phyloP scores from a whole-genome alignment of 2,113 vertebrate species.

The Semicossyphus pulcher region DNA sequence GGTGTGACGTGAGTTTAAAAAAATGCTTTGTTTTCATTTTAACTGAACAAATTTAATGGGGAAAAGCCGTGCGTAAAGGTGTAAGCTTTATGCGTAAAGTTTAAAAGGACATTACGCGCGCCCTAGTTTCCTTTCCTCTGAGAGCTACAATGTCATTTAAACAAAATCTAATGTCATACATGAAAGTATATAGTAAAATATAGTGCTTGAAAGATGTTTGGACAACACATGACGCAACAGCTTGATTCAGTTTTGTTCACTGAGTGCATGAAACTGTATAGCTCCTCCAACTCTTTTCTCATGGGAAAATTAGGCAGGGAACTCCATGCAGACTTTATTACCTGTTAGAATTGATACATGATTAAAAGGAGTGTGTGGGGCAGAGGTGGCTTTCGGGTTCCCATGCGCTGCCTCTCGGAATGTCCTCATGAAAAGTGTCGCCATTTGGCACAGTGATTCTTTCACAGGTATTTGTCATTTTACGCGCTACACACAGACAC shows the following conservation, averaged over 20 bases:
- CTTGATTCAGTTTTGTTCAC: neutral
- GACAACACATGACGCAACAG: neutral
- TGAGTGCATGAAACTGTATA: neutral
- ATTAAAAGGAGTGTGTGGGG: neutral
- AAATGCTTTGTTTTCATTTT: neutral
- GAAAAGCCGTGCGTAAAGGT: neutral
- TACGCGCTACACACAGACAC: neutral
- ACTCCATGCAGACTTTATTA: constrained; percentile 17
- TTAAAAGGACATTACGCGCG: neutral
- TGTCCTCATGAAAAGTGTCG: neutral
- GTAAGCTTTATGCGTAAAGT: neutral
- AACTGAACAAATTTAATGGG: neutral
- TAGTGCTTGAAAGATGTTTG: neutral
- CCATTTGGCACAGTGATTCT: constrained; percentile 18
- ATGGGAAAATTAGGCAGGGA: constrained; percentile 3
- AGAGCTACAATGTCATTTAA: neutral
- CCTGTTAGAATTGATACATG: constrained; percentile 33
- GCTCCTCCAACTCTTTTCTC: neutral
- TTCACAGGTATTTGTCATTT: neutral
- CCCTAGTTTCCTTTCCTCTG: neutral
- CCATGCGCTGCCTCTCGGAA: constrained; percentile 7
- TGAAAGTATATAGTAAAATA: neutral
- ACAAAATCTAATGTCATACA: neutral
- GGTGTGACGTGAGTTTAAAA: neutral
- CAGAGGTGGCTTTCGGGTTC: constrained; percentile 3